Evolutionary conservation across 2,113 vertebrate genomes (phyloP), one percentile per base, ranked within the genome.

Genomic region (Australoheros scitulus): DNA sequence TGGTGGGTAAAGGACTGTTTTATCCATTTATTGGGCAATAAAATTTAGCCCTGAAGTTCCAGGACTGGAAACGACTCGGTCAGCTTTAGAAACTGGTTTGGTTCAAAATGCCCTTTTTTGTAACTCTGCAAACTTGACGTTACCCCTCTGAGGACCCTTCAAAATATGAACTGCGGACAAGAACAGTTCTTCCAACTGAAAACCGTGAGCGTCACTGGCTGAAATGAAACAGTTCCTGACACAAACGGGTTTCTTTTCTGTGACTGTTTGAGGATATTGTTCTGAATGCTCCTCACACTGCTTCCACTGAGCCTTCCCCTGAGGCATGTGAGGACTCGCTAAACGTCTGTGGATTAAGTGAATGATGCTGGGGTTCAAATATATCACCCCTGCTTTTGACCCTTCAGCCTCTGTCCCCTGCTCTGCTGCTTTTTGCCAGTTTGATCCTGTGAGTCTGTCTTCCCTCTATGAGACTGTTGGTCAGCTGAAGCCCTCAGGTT

Each of bases 41-140:
- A 68, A 50, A 11, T 11, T 41, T 18, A 15, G 29, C 0, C 47
- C 8, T 0, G 1, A 68, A 9, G 41, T 68, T 47, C 64, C 26
- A 5, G 41, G 15, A 29, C 41, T 1, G 0, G 11, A 10, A 9
- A 18, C 14, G 2, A 18, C 15, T 52, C 15, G 2, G 5, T 17
- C 64, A 29, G 47, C 22, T 50, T 29, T 26, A 68, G 41, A 0
- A 41, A 41, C 38, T 11, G 38, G 3, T 41, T 41, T 41, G 10
- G 10, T 41, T 11, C 38, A 26, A 47, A 47, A 47, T 65, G 3
- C 43, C 63, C 38, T 24, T 11, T 47, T 47, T 47, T 52, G 34
- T 7, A 18, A 52, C 17, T 68, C 22, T 68, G 64, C 47, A 0
- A 41, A 0, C 41, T 18, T 26, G 41, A 29, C 2, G 2, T 4